Base-by-base conservation (phyloP, 1,140 invertebrate genomes). In the Papilio xuthus region DNA sequence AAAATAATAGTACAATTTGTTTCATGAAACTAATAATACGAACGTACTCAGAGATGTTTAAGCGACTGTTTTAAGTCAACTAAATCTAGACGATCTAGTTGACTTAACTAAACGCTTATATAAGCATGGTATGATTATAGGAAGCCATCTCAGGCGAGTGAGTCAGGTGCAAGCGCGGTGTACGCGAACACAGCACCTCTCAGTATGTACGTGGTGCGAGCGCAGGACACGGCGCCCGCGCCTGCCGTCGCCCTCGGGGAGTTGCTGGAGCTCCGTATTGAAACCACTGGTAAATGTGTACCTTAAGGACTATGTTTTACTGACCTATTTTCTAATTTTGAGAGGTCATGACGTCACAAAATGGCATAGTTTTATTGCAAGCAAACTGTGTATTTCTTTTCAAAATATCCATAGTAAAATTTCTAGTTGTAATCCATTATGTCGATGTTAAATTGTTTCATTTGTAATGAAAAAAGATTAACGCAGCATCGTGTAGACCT, bases 191-290 rank as follows among this genome's bases (percentile, higher is more conserved):
- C 84, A 0, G 80, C 87, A 0, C 90, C 89, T 20, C 84, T 94
- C 20, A 87, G 84, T 13, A 92, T 94, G 93, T 94, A 94, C 83
- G 90, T 94, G 78, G 90, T 94, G 67, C 84, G 93, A 7, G 90
- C 83, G 3, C 81, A 85, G 20, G 86, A 84, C 60, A 63, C 78
- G 7, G 83, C 81, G 20, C 32, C 83, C 26, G 81, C 83, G 18
- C 72, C 83, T 0, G 84, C 90, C 2, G 92, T 93, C 6, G 87
- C 91, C 20, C 84, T 94, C 2, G 93, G 93, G 0, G 93, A 94
- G 75, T 87, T 88, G 4, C 88, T 94, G 1, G 92, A 94, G 77
- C 79, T 94, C 8, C 81, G 93, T n/a, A 91, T 94, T 12, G 93
- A 94, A 78, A 90, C 91, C 20, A 86, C 88, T 47, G 90, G 90